These are phyloP conservation scores for Epizoanthus stellaris DNA, from an alignment of 92 coral and sea anemone species.

Conservation along the genomic window DNA sequence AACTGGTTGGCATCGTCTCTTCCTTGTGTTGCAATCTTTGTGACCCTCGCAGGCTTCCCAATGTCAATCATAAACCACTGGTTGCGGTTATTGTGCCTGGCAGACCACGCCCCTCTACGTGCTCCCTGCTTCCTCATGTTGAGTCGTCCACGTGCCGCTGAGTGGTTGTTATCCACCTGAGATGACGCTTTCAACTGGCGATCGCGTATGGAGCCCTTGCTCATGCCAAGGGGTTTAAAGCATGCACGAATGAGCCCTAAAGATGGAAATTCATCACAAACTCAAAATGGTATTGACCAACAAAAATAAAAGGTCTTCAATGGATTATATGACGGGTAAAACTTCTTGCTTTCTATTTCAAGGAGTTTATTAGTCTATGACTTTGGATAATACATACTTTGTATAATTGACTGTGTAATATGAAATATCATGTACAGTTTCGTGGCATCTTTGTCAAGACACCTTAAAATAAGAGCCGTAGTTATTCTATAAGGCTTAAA, in stretches of 20 bases:
- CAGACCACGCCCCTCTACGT: constrained; percentile 65
- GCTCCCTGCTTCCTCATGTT: constrained; percentile 50
- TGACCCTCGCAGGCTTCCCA: constrained; percentile 52
- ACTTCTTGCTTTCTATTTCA: too few species aligned
- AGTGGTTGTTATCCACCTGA: constrained; percentile 63
- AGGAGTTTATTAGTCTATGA: too few species aligned
- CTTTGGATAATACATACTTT: too few species aligned
- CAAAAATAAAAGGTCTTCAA: background rate
- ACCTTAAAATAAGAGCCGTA: too few species aligned
- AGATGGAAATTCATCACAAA: background rate
- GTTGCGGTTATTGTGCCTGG: constrained; percentile 57
- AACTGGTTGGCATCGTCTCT: constrained; percentile 68
- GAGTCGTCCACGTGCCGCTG: constrained; percentile 61
- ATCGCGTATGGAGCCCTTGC: constrained; percentile 48
- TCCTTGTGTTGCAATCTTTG: constrained; percentile 70
- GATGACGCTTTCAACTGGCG: constrained; percentile 64
- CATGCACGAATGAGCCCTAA: constrained; percentile 60
- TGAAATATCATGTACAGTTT: too few species aligned
- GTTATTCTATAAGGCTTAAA: too few species aligned
- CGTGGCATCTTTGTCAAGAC: too few species aligned
- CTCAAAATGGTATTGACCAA: background rate
- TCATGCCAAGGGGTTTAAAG: constrained; percentile 66
- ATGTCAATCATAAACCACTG: constrained; percentile 65
- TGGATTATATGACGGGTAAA: too few species aligned
- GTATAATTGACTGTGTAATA: too few species aligned